Evolutionary conservation across 2,888 invertebrate genomes (phyloP), one percentile per base, ranked within the genome.

Genomic region (Cosmia trapezina): DNA sequence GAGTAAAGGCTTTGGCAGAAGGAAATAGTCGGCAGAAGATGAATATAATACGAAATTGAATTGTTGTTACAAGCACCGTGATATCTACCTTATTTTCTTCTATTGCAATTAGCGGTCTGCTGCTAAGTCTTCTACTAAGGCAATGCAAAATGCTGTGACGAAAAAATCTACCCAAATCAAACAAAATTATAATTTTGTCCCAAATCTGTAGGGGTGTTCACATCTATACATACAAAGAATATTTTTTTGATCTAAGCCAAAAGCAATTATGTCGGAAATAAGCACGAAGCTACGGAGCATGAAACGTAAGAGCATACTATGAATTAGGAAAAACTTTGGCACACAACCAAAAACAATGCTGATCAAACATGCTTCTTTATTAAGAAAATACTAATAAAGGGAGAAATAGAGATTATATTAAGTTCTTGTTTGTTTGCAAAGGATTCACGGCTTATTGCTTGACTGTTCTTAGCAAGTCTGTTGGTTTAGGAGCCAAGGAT

Each of bases 401-500:
- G 14, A 41, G 14, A 33, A 61, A 53, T 41, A 61, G 45, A 53
- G 54, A 53, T 56, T 41, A 68, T 49, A 57, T 41, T 33, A 63
- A 76, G 19, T 51, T 76, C 28, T 66, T 66, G 78, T 77, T 79
- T 63, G 62, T 79, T 62, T 59, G 65, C 9, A 59, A 9, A 66
- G 70, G 82, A 57, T 78, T 66, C 82, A 70, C 53, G 45, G 53
- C 41, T 66, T 70, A 65, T 62, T 61, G 54, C 61, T 57, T 33
- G 51, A 61, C 54, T 59, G 51, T 37, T 41, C 64, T 68, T 56
- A 17, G 54, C 33, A 60, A 69, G 54, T 61, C 51, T 57, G 70
- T 81, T 79, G 37, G 57, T 70, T 79, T 77, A 79, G 82, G 82
- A 43, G 62, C 63, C 17, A 64, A 61, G 17, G 62, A 81, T 61